These are phyloP conservation scores for Monochamus alternatus DNA, from an alignment of 2,888 invertebrate species.

Conservation along the genomic window DNA sequence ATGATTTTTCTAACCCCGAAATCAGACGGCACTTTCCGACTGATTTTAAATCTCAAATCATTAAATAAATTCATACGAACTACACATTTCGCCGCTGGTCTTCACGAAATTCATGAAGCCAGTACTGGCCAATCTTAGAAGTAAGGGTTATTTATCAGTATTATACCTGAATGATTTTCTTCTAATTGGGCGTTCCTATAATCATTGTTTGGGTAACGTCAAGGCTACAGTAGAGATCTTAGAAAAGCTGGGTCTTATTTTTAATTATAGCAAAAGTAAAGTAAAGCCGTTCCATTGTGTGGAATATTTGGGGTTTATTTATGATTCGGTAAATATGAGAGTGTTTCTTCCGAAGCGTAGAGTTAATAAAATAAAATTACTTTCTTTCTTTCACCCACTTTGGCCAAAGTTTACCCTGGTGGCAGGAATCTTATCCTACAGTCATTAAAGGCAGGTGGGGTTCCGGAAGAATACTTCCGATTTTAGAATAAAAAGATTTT, in stretches of 20 bases:
- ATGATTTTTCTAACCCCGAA: slow-evolving; percentile 1
- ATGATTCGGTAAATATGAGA: not conserved
- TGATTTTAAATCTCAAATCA: slow-evolving; percentile 55
- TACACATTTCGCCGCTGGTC: slow-evolving; percentile 55
- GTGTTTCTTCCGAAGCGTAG: not conserved
- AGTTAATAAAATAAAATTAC: not conserved
- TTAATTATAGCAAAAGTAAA: not conserved
- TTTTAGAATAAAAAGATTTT: slow-evolving; percentile 10
- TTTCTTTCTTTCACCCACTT: too few species aligned
- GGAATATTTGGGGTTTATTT: not conserved
- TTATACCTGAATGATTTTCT: slow-evolving; percentile 53
- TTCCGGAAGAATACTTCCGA: not conserved
- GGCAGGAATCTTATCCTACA: slow-evolving; percentile 19
- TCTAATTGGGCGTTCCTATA: slow-evolving; percentile 34
- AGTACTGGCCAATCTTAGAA: slow-evolving; percentile 40
- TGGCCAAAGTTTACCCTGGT: slow-evolving; percentile 2
- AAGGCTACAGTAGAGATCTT: not conserved
- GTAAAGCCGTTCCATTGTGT: not conserved
- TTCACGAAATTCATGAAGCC: slow-evolving; percentile 59
- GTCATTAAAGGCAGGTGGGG: slow-evolving; percentile 5
- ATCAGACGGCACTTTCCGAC: slow-evolving; percentile 29
- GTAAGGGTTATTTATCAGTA: slow-evolving; percentile 40
- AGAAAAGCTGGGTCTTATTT: not conserved
- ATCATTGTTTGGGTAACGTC: not conserved
- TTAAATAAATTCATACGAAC: slow-evolving; percentile 51